phyloP scores from a whole-genome alignment of 1,140 invertebrate species.

The Helicoverpa zea region DNA sequence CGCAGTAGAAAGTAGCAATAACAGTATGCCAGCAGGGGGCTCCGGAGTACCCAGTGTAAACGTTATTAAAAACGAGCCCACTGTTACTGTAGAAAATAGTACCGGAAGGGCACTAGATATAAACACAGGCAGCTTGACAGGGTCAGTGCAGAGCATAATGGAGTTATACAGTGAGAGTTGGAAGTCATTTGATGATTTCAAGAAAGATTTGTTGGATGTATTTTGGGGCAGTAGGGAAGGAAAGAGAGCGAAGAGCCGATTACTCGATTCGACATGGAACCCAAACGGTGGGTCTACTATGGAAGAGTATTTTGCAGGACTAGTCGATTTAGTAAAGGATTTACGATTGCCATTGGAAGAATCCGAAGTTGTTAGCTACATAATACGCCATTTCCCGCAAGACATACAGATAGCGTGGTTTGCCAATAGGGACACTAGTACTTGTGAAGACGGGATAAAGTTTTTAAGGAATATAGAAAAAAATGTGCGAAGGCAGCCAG shows the following conservation, averaged over 20 bases:
- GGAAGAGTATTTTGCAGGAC: constrained; percentile 37
- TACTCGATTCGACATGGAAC: constrained; percentile 4
- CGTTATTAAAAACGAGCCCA: neutral
- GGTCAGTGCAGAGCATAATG: neutral
- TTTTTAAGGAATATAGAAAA: neutral
- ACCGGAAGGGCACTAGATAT: neutral
- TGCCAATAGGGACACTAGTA: neutral
- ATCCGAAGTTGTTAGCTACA: neutral
- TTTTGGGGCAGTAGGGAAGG: constrained; percentile 56
- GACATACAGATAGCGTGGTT: constrained; percentile 1
- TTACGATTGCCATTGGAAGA: neutral
- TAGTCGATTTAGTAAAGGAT: neutral
- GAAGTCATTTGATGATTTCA: constrained; percentile 52
- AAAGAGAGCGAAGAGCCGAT: constrained; percentile 40
- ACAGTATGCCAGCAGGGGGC: neutral
- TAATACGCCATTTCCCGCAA: neutral
- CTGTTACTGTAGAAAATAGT: neutral
- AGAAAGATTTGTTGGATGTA: constrained; percentile 47
- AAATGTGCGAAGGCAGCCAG: neutral
- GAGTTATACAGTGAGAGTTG: constrained; percentile 35
- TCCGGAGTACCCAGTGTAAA: neutral
- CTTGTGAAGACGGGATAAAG: neutral
- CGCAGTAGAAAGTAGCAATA: neutral
- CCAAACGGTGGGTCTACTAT: constrained; percentile 31
- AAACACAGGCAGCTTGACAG: neutral